These are phyloP conservation scores for Actinemys pallida DNA, from an alignment of 2,113 vertebrate species.

Conservation along the genomic window DNA sequence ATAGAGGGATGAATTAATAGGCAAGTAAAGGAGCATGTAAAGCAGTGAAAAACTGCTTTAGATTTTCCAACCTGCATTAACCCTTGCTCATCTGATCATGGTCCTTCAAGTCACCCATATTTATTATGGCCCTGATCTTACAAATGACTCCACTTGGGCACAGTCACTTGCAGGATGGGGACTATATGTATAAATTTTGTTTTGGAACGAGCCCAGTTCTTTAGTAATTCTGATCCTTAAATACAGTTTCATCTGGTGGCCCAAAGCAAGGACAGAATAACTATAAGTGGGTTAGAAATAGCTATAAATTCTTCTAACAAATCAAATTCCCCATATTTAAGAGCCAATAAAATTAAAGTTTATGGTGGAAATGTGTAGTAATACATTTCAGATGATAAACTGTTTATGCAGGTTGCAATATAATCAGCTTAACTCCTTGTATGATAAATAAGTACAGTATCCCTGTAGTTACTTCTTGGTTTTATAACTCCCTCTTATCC, in stretches of 20 bases:
- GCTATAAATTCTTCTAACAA: neutral
- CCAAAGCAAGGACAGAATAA: neutral
- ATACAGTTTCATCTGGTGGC: neutral
- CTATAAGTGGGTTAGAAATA: neutral
- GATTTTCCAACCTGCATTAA: conserved; percentile 22
- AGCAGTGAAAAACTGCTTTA: neutral
- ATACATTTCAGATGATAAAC: neutral
- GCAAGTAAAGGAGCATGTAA: conserved; percentile 43
- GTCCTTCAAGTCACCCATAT: neutral
- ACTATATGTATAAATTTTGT: neutral
- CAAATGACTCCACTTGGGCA: neutral
- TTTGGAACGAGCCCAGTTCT: neutral
- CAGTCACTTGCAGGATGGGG: conserved; percentile 5
- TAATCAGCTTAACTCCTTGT: neutral
- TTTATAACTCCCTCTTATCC: neutral
- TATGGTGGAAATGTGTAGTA: neutral
- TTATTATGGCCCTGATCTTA: neutral
- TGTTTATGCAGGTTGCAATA: neutral
- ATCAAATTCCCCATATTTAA: neutral
- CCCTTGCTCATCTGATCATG: neutral
- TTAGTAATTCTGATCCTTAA: neutral
- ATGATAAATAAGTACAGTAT: neutral
- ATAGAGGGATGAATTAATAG: conserved; percentile 1
- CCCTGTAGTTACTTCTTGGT: neutral
- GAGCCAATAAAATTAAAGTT: neutral